Conservation (phyloP, 2,797 vertebrate species). For the Artibeus lituratus region DNA sequence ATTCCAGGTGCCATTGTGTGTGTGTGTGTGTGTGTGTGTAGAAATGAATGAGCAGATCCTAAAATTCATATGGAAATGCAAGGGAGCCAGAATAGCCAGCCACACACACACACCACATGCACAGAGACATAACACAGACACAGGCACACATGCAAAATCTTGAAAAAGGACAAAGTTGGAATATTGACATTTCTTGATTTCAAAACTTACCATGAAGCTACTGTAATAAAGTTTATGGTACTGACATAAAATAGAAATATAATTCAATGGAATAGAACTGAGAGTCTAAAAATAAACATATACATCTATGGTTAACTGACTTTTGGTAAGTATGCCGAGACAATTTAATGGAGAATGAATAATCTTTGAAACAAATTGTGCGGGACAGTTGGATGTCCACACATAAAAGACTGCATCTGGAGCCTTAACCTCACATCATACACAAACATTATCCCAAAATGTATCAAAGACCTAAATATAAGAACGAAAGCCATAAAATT, state of each 20-base stretch:
- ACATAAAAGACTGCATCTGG: background rate
- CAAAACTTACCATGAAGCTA: background rate
- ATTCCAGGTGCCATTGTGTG: background rate
- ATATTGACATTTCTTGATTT: background rate
- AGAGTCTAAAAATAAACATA: background rate
- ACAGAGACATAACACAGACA: background rate
- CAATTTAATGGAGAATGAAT: background rate
- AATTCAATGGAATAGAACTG: background rate
- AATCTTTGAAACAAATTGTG: constrained; percentile 12
- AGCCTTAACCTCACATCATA: background rate
- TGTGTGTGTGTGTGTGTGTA: background rate
- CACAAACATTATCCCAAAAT: background rate
- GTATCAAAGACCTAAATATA: background rate
- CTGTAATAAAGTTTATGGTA: background rate
- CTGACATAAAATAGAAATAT: background rate
- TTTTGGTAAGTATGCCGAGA: background rate
- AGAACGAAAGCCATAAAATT: constrained; percentile 11
- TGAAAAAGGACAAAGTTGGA: background rate
- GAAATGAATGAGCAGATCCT: background rate
- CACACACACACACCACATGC: no score
- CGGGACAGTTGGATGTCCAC: background rate
- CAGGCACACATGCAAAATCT: background rate
- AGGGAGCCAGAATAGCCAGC: background rate
- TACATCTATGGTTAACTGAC: background rate
- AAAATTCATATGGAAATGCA: constrained; percentile 4